Base-by-base conservation (phyloP, 2,797 vertebrate genomes). In the Gobionotothen gibberifrons region DNA sequence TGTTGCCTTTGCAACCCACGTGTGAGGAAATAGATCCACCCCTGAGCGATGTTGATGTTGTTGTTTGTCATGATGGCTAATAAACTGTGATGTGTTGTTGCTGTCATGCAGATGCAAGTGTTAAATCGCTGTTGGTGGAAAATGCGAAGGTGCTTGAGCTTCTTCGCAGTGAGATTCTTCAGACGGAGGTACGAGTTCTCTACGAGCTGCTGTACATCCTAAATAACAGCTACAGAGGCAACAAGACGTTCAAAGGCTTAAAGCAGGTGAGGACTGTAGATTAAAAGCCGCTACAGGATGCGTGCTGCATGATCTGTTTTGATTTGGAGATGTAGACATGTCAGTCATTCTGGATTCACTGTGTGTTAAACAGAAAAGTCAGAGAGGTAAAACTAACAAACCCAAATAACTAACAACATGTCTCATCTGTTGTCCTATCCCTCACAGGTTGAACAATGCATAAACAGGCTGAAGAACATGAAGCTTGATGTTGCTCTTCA, bases 181-280 rank as follows among this genome's bases (percentile, higher is more conserved):
- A 95, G 67, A 92, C 92, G 47, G 98, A 99, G 87, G 80, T 93
- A 1, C 86, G 93, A 12, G 82, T 96, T 2, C 83, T 99, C 4
- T 95, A 94, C 56, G 90, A 95, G 3, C 26, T 98, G 61, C 90
- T 98, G 4, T 95, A 96, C 72, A 77, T 77, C 14, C 91, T 94
- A 17, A 94, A 94, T 72, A 93, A 96, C 90, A 91, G 91, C 78
- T 83, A 92, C 72, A 89, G 94, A 43, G 93, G 74, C 44, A 97
- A 97, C 90, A 96, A 93, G 83, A 89, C 96, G 0, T 95, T 94
- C 79, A 90, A 95, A 61, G 93, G 89, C 0, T 73, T 98, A 51
- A 95, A 95, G 87, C 97, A 97, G 97, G 98, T 98, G 67, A 93
- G 91, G 3, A 5, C 49, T 3, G 19, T 21, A 2, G 52, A 3